Evolutionary conservation across 2,113 vertebrate genomes (phyloP).

Genomic region (Coreoperca whiteheadi): DNA sequence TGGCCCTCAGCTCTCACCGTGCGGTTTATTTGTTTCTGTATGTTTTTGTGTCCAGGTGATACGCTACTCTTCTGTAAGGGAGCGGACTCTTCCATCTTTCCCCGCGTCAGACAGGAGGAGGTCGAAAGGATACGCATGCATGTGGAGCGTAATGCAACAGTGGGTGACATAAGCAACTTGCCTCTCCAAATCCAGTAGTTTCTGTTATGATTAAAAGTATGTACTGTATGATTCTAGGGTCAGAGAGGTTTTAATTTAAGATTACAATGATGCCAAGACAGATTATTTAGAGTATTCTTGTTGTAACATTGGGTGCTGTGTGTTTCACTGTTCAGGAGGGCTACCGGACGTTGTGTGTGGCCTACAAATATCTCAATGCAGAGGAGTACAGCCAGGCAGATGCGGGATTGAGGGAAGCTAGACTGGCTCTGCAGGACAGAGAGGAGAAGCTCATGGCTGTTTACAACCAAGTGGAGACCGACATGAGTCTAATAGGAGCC

Average conservation of each 20-base stretch:
- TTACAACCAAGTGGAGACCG: slow-evolving; percentile 93
- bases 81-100: slow-evolving; percentile 96
- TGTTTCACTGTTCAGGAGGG: slow-evolving; percentile 86
- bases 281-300: background rate
- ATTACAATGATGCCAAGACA: background rate
- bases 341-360: slow-evolving; percentile 95
- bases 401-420: slow-evolving; percentile 86
- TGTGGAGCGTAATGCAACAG: slow-evolving; percentile 93
- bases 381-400: slow-evolving; percentile 89
- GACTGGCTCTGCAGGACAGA: slow-evolving; percentile 93
- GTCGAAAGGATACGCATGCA: slow-evolving; percentile 90
- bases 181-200: background rate
- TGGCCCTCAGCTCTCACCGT: background rate
- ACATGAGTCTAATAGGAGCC: slow-evolving; percentile 95
- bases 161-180: slow-evolving; percentile 67
- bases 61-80: slow-evolving; percentile 96
- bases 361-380: slow-evolving; percentile 89
- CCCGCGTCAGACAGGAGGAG: slow-evolving; percentile 90
- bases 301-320: background rate
- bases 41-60: slow-evolving; percentile 84
- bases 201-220: background rate
- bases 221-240: background rate
- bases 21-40: background rate
- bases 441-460: slow-evolving; percentile 92
- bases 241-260: background rate